phyloP scores from a whole-genome alignment of 1,140 invertebrate genomes.

The Tenebrio molitor region DNA sequence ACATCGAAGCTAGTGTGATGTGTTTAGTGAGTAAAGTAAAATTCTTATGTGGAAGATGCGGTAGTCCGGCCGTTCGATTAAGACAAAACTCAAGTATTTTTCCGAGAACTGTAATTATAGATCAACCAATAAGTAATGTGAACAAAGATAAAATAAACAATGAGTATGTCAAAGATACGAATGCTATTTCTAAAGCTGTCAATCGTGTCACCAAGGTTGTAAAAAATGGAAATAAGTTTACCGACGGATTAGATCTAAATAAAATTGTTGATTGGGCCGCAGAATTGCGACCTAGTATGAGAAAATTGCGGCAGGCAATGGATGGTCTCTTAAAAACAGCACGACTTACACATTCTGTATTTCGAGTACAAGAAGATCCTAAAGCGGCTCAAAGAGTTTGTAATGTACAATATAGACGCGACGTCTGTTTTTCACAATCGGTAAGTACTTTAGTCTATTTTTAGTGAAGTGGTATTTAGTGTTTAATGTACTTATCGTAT shows the following conservation, averaged over 20 bases:
- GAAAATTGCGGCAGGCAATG: conserved; percentile 85
- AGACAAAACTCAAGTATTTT: conserved; percentile 65
- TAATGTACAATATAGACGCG: conserved; percentile 77
- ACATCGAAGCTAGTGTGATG: conserved; percentile 91
- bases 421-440: conserved; percentile 94
- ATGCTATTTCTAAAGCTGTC: conserved; percentile 66
- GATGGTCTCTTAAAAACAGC: conserved; percentile 87
- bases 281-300: conserved; percentile 84
- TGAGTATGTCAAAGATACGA: conserved; percentile 55
- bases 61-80: conserved; percentile 78
- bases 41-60: conserved; percentile 80
- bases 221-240: conserved; percentile 75
- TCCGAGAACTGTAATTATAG: conserved; percentile 54
- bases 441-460: conserved; percentile 76
- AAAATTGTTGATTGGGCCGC: conserved; percentile 80
- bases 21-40: conserved; percentile 86
- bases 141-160: conserved; percentile 47
- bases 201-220: conserved; percentile 61
- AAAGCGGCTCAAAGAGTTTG: conserved; percentile 70
- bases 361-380: conserved; percentile 84
- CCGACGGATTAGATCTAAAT: conserved; percentile 78
- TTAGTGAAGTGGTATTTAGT: too few species aligned
- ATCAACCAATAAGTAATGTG: conserved; percentile 51
- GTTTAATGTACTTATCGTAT: not conserved
- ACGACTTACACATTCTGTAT: conserved; percentile 88